These are phyloP conservation scores for Ophonus ardosiacus DNA, from an alignment of 2,888 invertebrate genomes.

Conservation along the genomic window DNA sequence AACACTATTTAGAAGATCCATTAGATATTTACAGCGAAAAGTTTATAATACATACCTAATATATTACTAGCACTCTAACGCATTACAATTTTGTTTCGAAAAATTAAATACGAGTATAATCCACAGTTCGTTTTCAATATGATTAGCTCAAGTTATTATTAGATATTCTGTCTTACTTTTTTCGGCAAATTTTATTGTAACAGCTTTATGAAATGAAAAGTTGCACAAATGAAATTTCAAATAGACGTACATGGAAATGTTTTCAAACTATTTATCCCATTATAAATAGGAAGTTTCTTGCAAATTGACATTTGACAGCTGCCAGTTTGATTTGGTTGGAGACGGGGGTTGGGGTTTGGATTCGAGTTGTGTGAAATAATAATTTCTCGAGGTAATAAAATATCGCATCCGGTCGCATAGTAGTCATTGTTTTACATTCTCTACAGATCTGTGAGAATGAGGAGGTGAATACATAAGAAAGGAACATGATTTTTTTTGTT, in stretches of 20 bases:
- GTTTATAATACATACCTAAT: no score
- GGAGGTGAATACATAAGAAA: constrained; percentile 22
- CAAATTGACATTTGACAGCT: constrained; percentile 34
- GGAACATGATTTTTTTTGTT: constrained; percentile 30
- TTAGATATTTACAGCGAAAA: background rate
- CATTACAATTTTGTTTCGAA: constrained; percentile 3
- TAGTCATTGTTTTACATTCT: background rate
- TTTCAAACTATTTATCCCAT: constrained; percentile 38
- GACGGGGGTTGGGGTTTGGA: background rate
- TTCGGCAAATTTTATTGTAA: constrained; percentile 21
- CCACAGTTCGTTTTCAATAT: constrained; percentile 22
- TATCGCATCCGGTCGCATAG: background rate
- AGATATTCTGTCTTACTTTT: constrained; percentile 27
- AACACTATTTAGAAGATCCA: background rate
- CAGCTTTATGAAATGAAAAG: constrained; percentile 36
- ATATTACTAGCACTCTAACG: background rate
- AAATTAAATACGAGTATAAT: background rate
- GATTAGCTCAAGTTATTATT: constrained; percentile 25
- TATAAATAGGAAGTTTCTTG: constrained; percentile 24
- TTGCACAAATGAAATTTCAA: constrained; percentile 22
- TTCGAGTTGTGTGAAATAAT: background rate
- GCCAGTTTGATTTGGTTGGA: constrained; percentile 4
- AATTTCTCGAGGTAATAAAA: constrained; percentile 38
- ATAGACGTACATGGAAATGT: constrained; percentile 32
- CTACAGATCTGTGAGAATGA: constrained; percentile 5